Evolutionary conservation across 2,797 vertebrate genomes (phyloP), one percentile per base, ranked within the genome.

Genomic region (Cuculus canorus): DNA sequence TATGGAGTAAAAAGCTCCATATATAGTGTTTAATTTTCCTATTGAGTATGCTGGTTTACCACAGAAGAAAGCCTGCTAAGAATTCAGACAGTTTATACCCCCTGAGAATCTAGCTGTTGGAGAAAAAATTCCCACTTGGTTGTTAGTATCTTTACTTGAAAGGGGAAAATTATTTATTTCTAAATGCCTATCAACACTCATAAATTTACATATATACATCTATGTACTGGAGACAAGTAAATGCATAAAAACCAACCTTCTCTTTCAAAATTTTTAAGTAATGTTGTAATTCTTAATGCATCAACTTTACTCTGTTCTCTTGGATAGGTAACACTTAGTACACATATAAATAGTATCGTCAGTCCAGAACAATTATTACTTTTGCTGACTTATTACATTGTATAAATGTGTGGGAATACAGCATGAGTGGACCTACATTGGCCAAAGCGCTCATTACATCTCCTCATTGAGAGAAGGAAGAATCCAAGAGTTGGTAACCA

Each of bases 171-270:
- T n/a, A 11, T 18, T 7, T 13, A 1, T 85, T 79, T 48, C 18
- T 72, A 48, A 35, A 27, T 43, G 56, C 7, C 2, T 65, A 39
- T 8, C 17, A 47, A 11, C 16, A 37, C 5, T 24, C 18, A 41
- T 13, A 57, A n/a, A 70, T 66, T 69, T 73, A 16, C 2, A 0
- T 41, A 10, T 13, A 10, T 30, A 30, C 4, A 9, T 19, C 10
- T 1, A 22, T 48, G 0, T 37, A 41, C 22, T n/a, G 9, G 30
- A 64, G 7, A 56, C 0, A 0, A 45, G 3, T 23, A 13, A 82
- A 33, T 60, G 23, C 17, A 21, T 3, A 37, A 13, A 75, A 78
- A 84, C 2, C 8, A 48, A 53, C 1, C 7, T 56, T 59, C 35
- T 50, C 17, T 61, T 57, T 66, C 4, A 19, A 73, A 75, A 47